Evolutionary conservation across 2,888 invertebrate species (phyloP).

Genomic region (Anticlea derivata): DNA sequence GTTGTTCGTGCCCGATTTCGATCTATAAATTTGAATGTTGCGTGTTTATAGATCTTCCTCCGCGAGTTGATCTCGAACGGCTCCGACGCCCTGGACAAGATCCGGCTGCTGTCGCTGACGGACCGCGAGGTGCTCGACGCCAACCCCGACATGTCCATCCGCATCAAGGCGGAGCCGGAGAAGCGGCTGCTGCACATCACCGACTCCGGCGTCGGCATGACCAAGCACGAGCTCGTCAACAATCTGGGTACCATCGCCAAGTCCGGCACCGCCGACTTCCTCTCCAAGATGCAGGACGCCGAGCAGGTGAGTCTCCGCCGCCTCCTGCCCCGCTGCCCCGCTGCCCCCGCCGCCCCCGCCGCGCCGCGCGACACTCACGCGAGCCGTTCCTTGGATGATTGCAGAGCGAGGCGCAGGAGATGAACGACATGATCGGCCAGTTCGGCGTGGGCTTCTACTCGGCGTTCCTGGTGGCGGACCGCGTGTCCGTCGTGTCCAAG

Average conservation of each 20-base stretch:
- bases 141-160: conserved; percentile 93
- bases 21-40: too few species aligned
- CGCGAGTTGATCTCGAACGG: conserved; percentile 99
- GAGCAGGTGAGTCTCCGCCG: conserved; percentile 56
- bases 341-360: background rate
- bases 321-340: too few species aligned
- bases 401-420: conserved; percentile 85
- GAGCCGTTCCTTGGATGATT: background rate
- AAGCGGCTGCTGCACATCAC: conserved; percentile 95
- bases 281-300: conserved; percentile 93
- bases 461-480: conserved; percentile 97
- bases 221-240: conserved; percentile 94
- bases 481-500: conserved; percentile 97
- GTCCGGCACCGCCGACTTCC: conserved; percentile 98
- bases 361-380: background rate
- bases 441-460: conserved; percentile 99
- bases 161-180: conserved; percentile 97
- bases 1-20: too few species aligned
- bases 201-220: conserved; percentile 99
- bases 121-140: conserved; percentile 90
- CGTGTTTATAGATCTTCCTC: conserved; percentile 90
- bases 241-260: conserved; percentile 99
- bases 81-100: conserved; percentile 99
- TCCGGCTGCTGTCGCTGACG: conserved; percentile 96
- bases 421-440: conserved; percentile 99